Evolutionary conservation across 2,888 invertebrate species (phyloP).

Genomic region (Hylaea fasciaria): DNA sequence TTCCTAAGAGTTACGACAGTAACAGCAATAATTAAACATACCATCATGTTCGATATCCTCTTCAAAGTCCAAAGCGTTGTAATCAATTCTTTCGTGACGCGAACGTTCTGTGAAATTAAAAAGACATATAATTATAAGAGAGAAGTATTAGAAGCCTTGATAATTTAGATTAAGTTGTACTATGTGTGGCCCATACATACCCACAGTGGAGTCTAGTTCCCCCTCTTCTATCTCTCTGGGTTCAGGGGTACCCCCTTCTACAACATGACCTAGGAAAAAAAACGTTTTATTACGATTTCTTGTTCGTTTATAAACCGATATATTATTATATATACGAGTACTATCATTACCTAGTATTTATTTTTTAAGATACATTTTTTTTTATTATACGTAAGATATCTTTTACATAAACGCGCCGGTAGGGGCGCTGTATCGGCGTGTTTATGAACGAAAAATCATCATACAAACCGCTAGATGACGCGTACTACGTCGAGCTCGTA

Average conservation of each 20-base stretch:
- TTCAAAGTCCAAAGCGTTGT: conserved; percentile 90
- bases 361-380: no score
- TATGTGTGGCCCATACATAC: conserved; percentile 47
- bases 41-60: conserved; percentile 85
- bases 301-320: no score
- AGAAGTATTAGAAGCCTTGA: no score
- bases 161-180: conserved; percentile 1
- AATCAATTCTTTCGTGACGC: conserved; percentile 83
- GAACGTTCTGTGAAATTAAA: conserved; percentile 58
- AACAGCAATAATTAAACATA: conserved; percentile 37
- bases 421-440: no score
- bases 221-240: conserved; percentile 77
- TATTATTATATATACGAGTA: no score
- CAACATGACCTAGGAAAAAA: conserved; percentile 55
- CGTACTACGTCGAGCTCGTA: no score
- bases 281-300: conserved; percentile 4
- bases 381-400: no score
- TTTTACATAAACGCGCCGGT: no score
- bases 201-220: conserved; percentile 74
- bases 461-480: no score
- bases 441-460: no score
- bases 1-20: no score
- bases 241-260: conserved; percentile 76
- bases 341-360: no score
- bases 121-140: not conserved